Percentiles rank a stretch among this genome's conserved stretches.
Evolutionary conservation across 2,113 vertebrate species (phyloP).

Genomic region (Notarius lentiginosus): DNA sequence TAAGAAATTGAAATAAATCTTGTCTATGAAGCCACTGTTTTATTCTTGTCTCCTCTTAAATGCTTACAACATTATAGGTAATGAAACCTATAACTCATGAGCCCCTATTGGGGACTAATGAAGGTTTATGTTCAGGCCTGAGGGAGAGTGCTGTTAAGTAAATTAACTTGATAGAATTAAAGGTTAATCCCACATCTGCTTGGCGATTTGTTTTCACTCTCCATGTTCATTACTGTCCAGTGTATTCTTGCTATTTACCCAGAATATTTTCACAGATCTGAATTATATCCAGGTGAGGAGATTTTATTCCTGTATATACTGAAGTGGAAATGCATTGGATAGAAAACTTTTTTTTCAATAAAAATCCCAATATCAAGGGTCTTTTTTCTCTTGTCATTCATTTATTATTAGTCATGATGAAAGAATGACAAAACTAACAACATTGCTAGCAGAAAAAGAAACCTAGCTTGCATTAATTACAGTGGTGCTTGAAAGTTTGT

Average conservation of each 20-base stretch:
- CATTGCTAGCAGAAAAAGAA: neutral
- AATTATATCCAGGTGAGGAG: neutral
- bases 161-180: constrained; percentile 38
- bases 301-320: neutral
- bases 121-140: constrained; percentile 27
- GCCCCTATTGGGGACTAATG: constrained; percentile 29
- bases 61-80: constrained; percentile 27
- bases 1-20: neutral
- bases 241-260: neutral
- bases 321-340: neutral
- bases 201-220: neutral
- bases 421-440: neutral
- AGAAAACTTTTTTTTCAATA: neutral
- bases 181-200: constrained; percentile 18
- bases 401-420: constrained; percentile 1
- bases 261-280: neutral
- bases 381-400: neutral
- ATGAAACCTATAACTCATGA: constrained; percentile 40
- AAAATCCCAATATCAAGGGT: neutral
- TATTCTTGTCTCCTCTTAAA: neutral
- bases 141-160: constrained; percentile 15
- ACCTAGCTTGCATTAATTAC: neutral
- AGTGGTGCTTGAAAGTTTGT: too few species aligned
- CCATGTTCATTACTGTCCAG: constrained; percentile 5
- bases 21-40: constrained; percentile 3